Conservation (phyloP, 2,888 invertebrate genomes). For the Ornithoptera priamus region DNA sequence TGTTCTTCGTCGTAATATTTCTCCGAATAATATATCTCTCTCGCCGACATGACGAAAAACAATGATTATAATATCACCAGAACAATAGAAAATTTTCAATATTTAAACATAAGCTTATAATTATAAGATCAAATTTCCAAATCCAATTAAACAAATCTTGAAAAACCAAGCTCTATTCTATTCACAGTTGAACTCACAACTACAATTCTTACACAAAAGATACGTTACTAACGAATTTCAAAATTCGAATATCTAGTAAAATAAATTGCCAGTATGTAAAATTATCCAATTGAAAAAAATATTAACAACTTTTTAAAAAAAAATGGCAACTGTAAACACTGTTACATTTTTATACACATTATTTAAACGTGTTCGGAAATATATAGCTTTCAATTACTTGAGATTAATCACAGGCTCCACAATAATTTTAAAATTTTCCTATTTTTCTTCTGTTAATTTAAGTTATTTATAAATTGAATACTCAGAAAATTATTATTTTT, state of each 20-base stretch:
- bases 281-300: not conserved
- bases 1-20: constrained; percentile 95
- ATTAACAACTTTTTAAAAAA: not conserved
- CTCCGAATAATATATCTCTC: constrained; percentile 94
- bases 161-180: constrained; percentile 23
- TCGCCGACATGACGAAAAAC: constrained; percentile 70
- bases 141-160: constrained; percentile 33
- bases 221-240: constrained; percentile 57
- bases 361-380: too few relatives aligned
- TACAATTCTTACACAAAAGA: constrained; percentile 35
- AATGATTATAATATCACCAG: not conserved
- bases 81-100: not conserved
- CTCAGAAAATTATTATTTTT: too few relatives aligned
- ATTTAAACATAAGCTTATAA: not conserved
- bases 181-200: constrained; percentile 6
- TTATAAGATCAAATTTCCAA: not conserved
- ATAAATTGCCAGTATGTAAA: not conserved
- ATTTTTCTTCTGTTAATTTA: too few relatives aligned
- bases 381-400: too few relatives aligned
- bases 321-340: too few relatives aligned
- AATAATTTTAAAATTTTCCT: too few relatives aligned
- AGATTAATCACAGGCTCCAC: too few relatives aligned
- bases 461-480: too few relatives aligned
- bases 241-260: constrained; percentile 52
- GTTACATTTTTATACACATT: too few relatives aligned